Base-by-base conservation (phyloP, 2,888 invertebrate species). In the Cremastinae sp. region DNA sequence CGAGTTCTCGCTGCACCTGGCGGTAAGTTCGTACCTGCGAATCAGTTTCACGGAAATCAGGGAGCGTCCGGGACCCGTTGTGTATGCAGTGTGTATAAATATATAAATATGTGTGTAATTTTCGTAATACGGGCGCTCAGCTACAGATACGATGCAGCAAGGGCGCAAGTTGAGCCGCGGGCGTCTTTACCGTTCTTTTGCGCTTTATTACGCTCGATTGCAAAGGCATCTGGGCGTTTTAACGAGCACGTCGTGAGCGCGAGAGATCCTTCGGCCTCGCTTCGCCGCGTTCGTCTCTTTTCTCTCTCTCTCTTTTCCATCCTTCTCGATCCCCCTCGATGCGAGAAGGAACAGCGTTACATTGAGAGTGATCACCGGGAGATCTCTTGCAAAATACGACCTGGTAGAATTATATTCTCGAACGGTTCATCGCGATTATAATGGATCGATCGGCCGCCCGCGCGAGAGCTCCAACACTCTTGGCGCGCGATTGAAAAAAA, bases 351-450 rank as follows among this genome's bases (percentile, higher is more conserved):
- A 47, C 41, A 62, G 45, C 41, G 20, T 45, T 18, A 18, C 62
- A 58, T 70, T 71, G 75, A 70, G 54, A 73, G 54, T 74, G 76
- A 73, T 77, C 59, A 65, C 74, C 70, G 54, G 73, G 65, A 77
- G 73, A 77, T 77, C 76, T 73, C 69, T 72, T 68, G 75, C 78
- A 72, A 74, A 71, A 73, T 78, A 81, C 80, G 80, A 80, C 78
- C 74, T 38, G 20, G 53, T 47, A 71, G 73, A 76, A 80, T 80
- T 79, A 80, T 79, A 78, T 74, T 74, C 68, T 61, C 74, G 49
- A 59, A 78, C 74, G 75, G 79, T 81, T 78, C 78, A 79, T 77
- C 74, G 74, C 66, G 79, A 78, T 79, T 79, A 77, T 79, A 79
- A 77, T 69, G 77, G 72, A 77, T 77, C 74, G 77, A 69, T 74